Base-by-base conservation (phyloP, 2,888 invertebrate species). In the Criorhina ranunculi region DNA sequence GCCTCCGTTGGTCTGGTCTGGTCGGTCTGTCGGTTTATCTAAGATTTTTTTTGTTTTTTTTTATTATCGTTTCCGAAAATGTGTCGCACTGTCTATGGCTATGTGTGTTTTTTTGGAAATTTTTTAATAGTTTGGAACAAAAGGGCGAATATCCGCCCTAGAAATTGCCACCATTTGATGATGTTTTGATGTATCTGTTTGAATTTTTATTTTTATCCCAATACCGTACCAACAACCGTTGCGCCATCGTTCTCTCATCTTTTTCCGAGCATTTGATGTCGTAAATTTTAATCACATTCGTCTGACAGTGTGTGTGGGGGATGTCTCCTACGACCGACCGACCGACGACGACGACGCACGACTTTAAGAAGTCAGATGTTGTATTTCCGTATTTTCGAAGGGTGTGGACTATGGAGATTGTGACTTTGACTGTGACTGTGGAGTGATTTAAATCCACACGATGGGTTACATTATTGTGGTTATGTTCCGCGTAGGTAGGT, bases 141-240 rank as follows among this genome's bases (percentile, higher is more conserved):
- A 85, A 67, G 80, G 80, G 80, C 80, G 80, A 85, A 85, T 85
- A 85, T 85, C 85, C 85, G 85, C 75, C 42, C 53, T 75, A 42
- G 57, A 85, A 72, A 80, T 80, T 85, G 85, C 64, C 85, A 75
- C 85, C 80, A 85, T 85, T 85, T 80, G 75, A 85, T 80, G 73
- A 49, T 77, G 17, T 76, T 51, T n/a, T 62, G 60, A 81, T 76
- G 46, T 59, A 42, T 67, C 9, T 49, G 24, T 40, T 70, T 33
- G 2, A 8, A 29, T 35, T 33, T 83, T 85, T 80, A 70, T 85
- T 79, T 83, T 70, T 49, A 37, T 76, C 70, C 75, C 19, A 37
- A 46, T 44, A 33, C 60, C 51, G 44, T 66, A 17, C n/a, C 24
- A 60, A 44, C 60, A 73, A 44, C 55, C 17, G 60, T 77, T 82